Conservation (phyloP, 2,797 vertebrate species). For the Hippoglossus hippoglossus region DNA sequence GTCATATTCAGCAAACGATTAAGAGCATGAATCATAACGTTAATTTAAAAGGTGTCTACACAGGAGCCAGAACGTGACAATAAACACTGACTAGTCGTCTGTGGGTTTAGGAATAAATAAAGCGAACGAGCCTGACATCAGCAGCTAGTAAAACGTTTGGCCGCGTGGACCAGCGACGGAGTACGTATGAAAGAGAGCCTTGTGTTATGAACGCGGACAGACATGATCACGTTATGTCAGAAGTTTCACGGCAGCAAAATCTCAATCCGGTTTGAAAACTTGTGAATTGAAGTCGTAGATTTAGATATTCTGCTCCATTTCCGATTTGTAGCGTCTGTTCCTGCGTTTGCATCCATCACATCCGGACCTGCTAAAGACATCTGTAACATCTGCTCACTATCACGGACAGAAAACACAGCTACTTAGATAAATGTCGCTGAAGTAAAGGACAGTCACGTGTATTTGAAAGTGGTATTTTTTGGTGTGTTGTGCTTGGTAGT, state of each 20-base stretch:
- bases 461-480: conserved; percentile 2
- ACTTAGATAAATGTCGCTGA: conserved; percentile 18
- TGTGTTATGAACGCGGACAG: conserved; percentile 72
- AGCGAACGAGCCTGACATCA: conserved; percentile 71
- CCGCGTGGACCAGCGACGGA: conserved; percentile 27
- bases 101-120: conserved; percentile 77
- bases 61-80: conserved; percentile 57
- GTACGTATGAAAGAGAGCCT: conserved; percentile 73
- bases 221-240: conserved; percentile 62
- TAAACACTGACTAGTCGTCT: conserved; percentile 72
- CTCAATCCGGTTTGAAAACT: conserved; percentile 27
- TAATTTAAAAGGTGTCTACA: conserved; percentile 60
- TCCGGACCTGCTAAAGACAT: conserved; percentile 30
- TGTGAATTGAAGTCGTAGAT: conserved; percentile 36
- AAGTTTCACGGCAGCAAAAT: conserved; percentile 45
- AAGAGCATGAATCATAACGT: conserved; percentile 58
- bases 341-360: conserved; percentile 49
- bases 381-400: conserved; percentile 32
- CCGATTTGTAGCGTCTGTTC: conserved; percentile 34
- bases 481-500: conserved; percentile 12
- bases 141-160: conserved; percentile 74
- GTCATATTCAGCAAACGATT: conserved; percentile 55
- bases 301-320: conserved; percentile 44
- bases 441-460: conserved; percentile 18
- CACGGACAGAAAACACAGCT: conserved; percentile 21